Evolutionary conservation across 2,797 vertebrate genomes (phyloP).

Genomic region (Anniella stebbinsi): DNA sequence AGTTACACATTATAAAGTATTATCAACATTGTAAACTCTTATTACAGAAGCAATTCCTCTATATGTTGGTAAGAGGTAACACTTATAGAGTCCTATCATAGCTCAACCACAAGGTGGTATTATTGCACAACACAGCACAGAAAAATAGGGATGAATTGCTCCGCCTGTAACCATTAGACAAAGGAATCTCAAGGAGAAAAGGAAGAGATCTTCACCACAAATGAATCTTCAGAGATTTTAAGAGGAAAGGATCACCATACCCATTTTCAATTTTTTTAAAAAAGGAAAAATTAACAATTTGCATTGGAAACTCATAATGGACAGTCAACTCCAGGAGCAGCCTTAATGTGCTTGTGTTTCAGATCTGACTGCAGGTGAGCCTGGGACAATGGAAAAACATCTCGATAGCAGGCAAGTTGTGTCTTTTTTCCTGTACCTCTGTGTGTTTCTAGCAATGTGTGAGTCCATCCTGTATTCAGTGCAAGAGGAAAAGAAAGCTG

Average conservation of each 20-base stretch:
- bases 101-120: slow-evolving; percentile 11
- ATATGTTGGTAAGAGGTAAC: too few species aligned
- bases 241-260: background rate
- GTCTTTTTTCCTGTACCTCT: slow-evolving; percentile 56
- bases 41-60: background rate
- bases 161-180: background rate
- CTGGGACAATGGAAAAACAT: background rate
- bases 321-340: background rate
- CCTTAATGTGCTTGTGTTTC: background rate
- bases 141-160: background rate
- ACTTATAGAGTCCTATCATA: background rate
- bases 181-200: background rate
- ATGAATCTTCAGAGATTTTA: background rate
- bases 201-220: background rate
- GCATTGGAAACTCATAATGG: background rate
- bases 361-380: background rate
- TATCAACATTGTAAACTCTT: background rate
- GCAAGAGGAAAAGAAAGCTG: slow-evolving; percentile 80
- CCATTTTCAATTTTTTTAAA: too few species aligned
- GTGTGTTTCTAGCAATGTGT: slow-evolving; percentile 41
- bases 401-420: slow-evolving; percentile 61
- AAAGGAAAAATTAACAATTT: background rate
- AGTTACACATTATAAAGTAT: too few species aligned
- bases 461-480: slow-evolving; percentile 76
- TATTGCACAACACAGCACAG: background rate